Percentiles rank a stretch among this genome's conserved stretches.
Conservation (phyloP, 37 sponge, comb jelly and placozoan genomes). For the Hormiphora californensis region DNA sequence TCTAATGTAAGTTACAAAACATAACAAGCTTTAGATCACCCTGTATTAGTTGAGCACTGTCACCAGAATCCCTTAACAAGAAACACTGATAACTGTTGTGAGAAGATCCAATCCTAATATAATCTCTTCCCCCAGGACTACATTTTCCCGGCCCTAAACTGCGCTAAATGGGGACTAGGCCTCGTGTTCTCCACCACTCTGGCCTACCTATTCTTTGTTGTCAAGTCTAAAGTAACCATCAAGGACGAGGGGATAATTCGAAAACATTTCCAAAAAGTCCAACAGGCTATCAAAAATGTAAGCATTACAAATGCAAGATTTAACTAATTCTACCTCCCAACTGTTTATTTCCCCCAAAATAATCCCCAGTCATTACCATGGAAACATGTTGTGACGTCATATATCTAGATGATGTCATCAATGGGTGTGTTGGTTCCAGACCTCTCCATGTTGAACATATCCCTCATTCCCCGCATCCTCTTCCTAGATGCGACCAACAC, state of each 20-base stretch:
- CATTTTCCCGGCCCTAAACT: not conserved
- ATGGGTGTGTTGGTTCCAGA: not conserved
- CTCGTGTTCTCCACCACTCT: constrained; percentile 8
- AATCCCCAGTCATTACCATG: too few species aligned
- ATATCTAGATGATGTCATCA: not conserved
- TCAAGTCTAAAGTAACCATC: constrained; percentile 53
- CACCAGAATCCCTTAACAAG: not conserved
- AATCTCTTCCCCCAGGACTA: constrained; percentile 7
- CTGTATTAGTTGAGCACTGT: not conserved
- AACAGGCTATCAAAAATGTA: constrained; percentile 40
- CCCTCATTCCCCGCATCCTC: not conserved
- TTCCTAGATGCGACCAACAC: not conserved
- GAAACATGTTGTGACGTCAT: too few species aligned
- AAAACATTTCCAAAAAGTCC: not conserved
- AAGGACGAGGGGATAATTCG: not conserved
- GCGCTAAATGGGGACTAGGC: not conserved
- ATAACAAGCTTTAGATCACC: not conserved
- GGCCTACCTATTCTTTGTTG: constrained; percentile 37
- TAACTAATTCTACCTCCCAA: too few species aligned
- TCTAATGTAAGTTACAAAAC: not conserved
- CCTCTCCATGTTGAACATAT: constrained; percentile 13
- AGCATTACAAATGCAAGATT: too few species aligned
- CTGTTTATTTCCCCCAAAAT: too few species aligned
- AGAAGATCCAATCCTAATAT: not conserved
- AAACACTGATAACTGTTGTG: too few species aligned